Percentiles rank a stretch among this genome's conserved stretches.
phyloP scores from a whole-genome alignment of 2,797 vertebrate genomes.

The Remorina albescens region DNA sequence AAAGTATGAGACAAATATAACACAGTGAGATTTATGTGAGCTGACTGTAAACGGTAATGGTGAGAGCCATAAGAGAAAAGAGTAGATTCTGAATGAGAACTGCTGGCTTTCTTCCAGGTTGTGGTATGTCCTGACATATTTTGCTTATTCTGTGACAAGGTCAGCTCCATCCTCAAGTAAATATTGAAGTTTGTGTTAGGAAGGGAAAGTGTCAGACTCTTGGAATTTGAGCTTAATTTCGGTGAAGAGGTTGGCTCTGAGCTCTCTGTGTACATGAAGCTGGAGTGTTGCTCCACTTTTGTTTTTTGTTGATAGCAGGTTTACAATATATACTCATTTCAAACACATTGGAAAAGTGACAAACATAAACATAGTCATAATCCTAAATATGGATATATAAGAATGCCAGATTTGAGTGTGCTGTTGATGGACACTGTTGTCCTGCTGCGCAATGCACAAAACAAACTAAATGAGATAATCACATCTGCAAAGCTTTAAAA shows the following conservation, averaged over 20 bases:
- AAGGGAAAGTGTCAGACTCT: background rate
- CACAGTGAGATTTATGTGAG: too few species aligned
- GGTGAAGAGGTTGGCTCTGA: background rate
- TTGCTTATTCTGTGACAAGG: constrained; percentile 3
- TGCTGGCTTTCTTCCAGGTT: background rate
- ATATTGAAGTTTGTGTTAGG: background rate
- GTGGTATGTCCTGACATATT: background rate
- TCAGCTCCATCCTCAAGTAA: constrained; percentile 4
- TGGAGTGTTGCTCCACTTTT: background rate
- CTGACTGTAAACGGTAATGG: background rate
- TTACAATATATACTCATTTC: background rate
- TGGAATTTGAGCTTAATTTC: background rate
- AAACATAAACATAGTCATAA: background rate
- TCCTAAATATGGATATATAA: background rate
- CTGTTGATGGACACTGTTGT: background rate
- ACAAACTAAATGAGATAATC: background rate
- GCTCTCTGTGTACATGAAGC: background rate
- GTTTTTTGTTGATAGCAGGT: background rate
- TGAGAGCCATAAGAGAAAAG: background rate
- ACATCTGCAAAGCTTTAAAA: background rate
- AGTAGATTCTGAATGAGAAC: background rate
- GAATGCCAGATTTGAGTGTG: background rate
- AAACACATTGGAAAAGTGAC: background rate
- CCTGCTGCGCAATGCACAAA: background rate
- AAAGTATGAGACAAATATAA: too few species aligned